A percentile compares a stretch with the other conserved stretches of the same genome.
Conservation (phyloP, 2,888 invertebrate genomes). For the Hirtodrosophila cameraria region DNA sequence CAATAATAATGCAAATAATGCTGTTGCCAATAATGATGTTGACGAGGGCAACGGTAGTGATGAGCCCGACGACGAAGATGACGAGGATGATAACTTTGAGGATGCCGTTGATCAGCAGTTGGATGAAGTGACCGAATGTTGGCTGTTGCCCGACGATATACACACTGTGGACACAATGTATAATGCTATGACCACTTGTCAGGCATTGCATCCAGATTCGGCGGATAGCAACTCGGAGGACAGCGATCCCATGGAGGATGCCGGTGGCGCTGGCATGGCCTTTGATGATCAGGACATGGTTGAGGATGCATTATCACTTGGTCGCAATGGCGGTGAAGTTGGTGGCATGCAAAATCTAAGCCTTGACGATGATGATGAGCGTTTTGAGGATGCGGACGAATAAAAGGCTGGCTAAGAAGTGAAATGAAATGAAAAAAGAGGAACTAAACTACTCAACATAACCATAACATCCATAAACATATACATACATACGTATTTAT, state of each 20-base stretch:
- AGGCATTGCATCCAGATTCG: conserved; percentile 92
- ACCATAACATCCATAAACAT: conserved; percentile 37
- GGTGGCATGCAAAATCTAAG: conserved; percentile 82
- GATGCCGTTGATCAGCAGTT: conserved; percentile 83
- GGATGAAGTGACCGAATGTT: conserved; percentile 87
- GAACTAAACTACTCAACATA: conserved; percentile 41
- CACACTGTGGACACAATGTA: conserved; percentile 88
- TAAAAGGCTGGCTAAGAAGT: conserved; percentile 37
- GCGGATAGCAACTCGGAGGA: conserved; percentile 85
- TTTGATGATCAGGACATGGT: conserved; percentile 68
- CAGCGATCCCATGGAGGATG: conserved; percentile 82
- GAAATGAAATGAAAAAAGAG: too few species aligned
- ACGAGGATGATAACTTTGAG: conserved; percentile 83
- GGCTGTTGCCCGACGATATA: conserved; percentile 88
- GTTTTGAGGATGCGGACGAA: conserved; percentile 83
- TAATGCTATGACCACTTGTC: conserved; percentile 90
- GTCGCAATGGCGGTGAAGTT: conserved; percentile 68
- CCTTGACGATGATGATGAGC: conserved; percentile 80
- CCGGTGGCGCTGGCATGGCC: conserved; percentile 61
- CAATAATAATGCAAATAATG: conserved; percentile 56
- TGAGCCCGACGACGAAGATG: conserved; percentile 75
- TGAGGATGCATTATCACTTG: conserved; percentile 53
- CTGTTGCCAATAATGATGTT: conserved; percentile 56
- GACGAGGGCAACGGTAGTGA: conserved; percentile 78
- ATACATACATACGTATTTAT: conserved; percentile 55